Evolutionary conservation across 1,140 invertebrate species (phyloP), one percentile per base, ranked within the genome.

Genomic region (Bombus difficillimus): DNA sequence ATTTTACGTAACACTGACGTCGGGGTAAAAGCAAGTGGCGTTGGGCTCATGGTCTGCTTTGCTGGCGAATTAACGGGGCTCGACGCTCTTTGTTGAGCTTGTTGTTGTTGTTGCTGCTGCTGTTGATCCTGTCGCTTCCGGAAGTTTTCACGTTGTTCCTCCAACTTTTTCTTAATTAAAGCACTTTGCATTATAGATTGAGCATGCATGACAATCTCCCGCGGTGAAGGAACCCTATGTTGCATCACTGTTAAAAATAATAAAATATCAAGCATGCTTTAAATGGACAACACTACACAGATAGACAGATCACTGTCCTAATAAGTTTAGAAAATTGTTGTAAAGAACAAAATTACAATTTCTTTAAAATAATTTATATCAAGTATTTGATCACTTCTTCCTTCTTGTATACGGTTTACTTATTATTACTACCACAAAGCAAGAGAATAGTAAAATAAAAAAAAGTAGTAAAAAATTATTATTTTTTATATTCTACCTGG

Each of bases 1-100:
- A 99, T 98, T 95, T 99, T 99, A 53, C 98, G 96, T 91, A 99
- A 96, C 59, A 98, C 97, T 69, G 98, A 98, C 15, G 98, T 99
- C 71, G 98, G 98, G 6, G 98, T 98, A 94, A 99, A 99, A 8
- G 98, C 97, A 81, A 98, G 95, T 12, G 97, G 97, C 59, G 97
- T 97, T 15, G 97, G 96, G 66, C 94, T 95, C 86, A 94, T 87
- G 9, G 93, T 94, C 81, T 95, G 94, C 88, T 95, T 95, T 15
- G 92, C 92, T 71, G 95, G 92, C 10, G 93, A 93, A 59, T 93
- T 94, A 28, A 95, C 90, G 59, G 95, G 95, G 90, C 95, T 95
- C 81, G 93, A 92, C 8, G 92, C 89, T 83, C 91, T 93, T 66
- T 93, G 92, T 15, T 94, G 93, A 47, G 91, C 89, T 71, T 95